Conservation (phyloP, 2,888 invertebrate species). For the Elmis aenea region DNA sequence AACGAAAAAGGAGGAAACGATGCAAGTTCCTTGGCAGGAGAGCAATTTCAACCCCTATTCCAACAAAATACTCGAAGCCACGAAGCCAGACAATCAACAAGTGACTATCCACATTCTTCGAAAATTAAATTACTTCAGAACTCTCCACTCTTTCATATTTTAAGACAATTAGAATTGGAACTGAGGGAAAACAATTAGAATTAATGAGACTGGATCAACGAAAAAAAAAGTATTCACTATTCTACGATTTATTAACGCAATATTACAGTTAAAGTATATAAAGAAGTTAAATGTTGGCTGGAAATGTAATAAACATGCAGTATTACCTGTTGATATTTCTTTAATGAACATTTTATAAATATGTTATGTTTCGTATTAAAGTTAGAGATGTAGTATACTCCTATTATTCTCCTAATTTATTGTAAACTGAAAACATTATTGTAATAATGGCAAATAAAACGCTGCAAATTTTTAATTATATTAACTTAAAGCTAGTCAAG, state of each 20-base stretch:
- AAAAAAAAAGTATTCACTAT: too few relatives aligned
- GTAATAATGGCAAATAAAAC: too few relatives aligned
- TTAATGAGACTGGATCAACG: conserved; percentile 12
- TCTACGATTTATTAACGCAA: conserved; percentile 16
- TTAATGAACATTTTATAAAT: too few relatives aligned
- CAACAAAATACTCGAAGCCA: conserved; percentile 1
- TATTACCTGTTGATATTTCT: conserved; percentile 9
- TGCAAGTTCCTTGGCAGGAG: conserved; percentile 7
- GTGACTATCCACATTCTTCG: conserved; percentile 5
- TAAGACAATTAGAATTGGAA: conserved; percentile 12
- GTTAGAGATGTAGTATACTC: too few relatives aligned
- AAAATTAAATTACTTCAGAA: conserved; percentile 7
- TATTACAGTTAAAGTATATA: conserved; percentile 13
- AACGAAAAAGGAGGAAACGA: conserved; percentile 4
- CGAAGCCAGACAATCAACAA: conserved; percentile 5
- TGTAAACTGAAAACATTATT: too few relatives aligned
- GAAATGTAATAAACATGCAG: conserved; percentile 12
- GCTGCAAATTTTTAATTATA: too few relatives aligned
- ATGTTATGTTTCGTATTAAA: too few relatives aligned
- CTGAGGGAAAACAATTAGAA: conserved; percentile 11
- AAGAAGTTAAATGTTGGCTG: conserved; percentile 15
- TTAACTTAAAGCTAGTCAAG: too few relatives aligned
- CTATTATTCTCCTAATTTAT: too few relatives aligned
- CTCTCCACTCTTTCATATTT: conserved; percentile 11
- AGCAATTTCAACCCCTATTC: conserved; percentile 6